A percentile compares a stretch with the other conserved stretches of the same genome.
Evolutionary conservation across 2,888 invertebrate species (phyloP).

Genomic region (Drosophila demipolita): DNA sequence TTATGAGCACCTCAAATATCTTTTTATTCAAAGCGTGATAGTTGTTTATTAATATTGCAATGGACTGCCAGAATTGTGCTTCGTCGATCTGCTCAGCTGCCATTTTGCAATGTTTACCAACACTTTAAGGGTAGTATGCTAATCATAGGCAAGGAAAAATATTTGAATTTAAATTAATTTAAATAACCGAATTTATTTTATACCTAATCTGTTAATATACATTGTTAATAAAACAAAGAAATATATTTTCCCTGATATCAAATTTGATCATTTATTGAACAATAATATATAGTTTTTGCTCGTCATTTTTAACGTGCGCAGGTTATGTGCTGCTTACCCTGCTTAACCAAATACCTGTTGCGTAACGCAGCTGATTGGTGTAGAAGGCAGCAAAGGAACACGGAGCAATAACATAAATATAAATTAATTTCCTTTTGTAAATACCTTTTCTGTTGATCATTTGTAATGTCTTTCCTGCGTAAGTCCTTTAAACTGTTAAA

Average conservation of each 20-base stretch:
- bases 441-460: conserved; percentile 3
- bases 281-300: background rate
- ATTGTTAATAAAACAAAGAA: background rate
- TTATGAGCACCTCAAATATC: conserved; percentile 86
- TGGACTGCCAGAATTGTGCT: conserved; percentile 88
- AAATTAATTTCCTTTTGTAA: conserved; percentile 20
- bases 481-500: conserved; percentile 57
- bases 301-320: background rate
- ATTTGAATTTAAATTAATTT: background rate
- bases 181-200: background rate
- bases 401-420: conserved; percentile 14
- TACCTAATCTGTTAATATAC: background rate
- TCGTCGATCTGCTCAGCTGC: conserved; percentile 38
- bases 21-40: conserved; percentile 91
- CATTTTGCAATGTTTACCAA: conserved; percentile 40
- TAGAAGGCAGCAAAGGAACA: conserved; percentile 24
- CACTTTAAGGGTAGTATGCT: conserved; percentile 32
- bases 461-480: conserved; percentile 70
- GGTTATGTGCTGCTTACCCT: conserved; percentile 35
- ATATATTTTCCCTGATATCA: background rate
- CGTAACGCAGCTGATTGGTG: conserved; percentile 54
- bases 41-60: conserved; percentile 88
- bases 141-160: background rate
- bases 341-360: conserved; percentile 41
- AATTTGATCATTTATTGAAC: too few relatives aligned